Conservation (phyloP, 1,140 invertebrate genomes). For the Zophobas morio region DNA sequence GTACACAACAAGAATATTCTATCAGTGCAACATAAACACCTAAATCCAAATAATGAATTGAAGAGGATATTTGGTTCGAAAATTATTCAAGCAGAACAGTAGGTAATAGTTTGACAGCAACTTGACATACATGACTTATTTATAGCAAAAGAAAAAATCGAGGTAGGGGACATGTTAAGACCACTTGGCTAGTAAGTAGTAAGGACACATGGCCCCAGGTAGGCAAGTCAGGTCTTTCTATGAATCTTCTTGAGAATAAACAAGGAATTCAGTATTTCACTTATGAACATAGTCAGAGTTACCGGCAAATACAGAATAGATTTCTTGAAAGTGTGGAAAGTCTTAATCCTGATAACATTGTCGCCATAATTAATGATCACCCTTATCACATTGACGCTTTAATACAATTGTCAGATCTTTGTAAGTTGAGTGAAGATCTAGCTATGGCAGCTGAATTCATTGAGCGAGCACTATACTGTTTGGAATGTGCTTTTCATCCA, state of each 20-base stretch:
- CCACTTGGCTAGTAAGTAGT: slow-evolving; percentile 77
- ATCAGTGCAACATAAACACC: slow-evolving; percentile 78
- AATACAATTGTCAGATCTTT: slow-evolving; percentile 89
- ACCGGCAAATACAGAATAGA: slow-evolving; percentile 81
- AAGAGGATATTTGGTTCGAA: slow-evolving; percentile 88
- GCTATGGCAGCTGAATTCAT: slow-evolving; percentile 85
- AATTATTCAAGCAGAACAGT: slow-evolving; percentile 80
- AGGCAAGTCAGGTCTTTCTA: slow-evolving; percentile 80
- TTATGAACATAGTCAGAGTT: slow-evolving; percentile 85
- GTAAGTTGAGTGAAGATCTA: slow-evolving; percentile 84
- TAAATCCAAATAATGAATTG: slow-evolving; percentile 89
- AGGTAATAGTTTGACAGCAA: slow-evolving; percentile 57
- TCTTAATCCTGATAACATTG: slow-evolving; percentile 85
- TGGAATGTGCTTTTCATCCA: slow-evolving; percentile 87
- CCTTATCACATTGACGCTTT: slow-evolving; percentile 89
- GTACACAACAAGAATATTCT: slow-evolving; percentile 70
- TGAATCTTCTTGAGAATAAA: slow-evolving; percentile 75
- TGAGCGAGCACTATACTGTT: slow-evolving; percentile 82
- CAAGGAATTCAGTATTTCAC: slow-evolving; percentile 77
- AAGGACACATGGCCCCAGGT: slow-evolving; percentile 79
- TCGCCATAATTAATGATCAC: slow-evolving; percentile 83
- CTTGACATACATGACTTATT: slow-evolving; percentile 50
- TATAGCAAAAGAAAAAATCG: slow-evolving; percentile 73
- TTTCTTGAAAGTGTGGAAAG: slow-evolving; percentile 87
- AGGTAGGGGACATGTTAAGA: slow-evolving; percentile 72